Evolutionary conservation across 2,888 invertebrate species (phyloP), one percentile per base, ranked within the genome.

Genomic region (Pristionchus fissidentatus): DNA sequence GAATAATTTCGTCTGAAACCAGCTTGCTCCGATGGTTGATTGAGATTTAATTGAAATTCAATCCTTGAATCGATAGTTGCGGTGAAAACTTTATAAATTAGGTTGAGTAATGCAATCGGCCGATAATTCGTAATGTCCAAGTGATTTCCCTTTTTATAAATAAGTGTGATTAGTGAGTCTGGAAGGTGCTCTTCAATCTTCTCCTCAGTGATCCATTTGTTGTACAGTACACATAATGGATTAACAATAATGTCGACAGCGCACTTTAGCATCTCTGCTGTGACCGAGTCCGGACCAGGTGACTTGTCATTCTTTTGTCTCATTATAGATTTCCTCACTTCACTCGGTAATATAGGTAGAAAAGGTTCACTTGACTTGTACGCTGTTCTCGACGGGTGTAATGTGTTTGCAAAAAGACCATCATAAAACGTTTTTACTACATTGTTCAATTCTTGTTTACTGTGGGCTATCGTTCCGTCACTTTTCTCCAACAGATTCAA

Each of bases 281-380:
- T 66, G 41, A 70, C 55, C 32, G 26, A 49, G 70, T 80, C 73
- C 38, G 15, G 41, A 22, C 73, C 81, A 29, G 81, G 81, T 55
- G 83, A 46, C 55, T n/a, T 52, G 22, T 55, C 49, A 19, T n/a
- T n/a, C 46, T 57, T 66, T 41, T 57, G 29, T 60, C 43, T 49
- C 19, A 7, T 4, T 35, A 57, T 41, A 35, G 81, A 38, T 2
- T 15, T 22, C 8, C 10, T 15, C 3, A 43, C 81, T 62, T 43
- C 81, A 32, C 26, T 13, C 10, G 62, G 43, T 7, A 62, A 41
- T 26, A 82, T n/a, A 15, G 43, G 62, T 26, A 22, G 81, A n/a
- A 35, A 32, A 5, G 10, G 8, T 4, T 62, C 62, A 92, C 94
- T 70, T 90, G 49, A 13, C 29, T 7, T 5, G 13, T 15, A 38